A percentile compares a stretch with the other conserved stretches of the same genome.
Conservation (phyloP, 2,888 invertebrate genomes). For the Pyrrhia umbra region DNA sequence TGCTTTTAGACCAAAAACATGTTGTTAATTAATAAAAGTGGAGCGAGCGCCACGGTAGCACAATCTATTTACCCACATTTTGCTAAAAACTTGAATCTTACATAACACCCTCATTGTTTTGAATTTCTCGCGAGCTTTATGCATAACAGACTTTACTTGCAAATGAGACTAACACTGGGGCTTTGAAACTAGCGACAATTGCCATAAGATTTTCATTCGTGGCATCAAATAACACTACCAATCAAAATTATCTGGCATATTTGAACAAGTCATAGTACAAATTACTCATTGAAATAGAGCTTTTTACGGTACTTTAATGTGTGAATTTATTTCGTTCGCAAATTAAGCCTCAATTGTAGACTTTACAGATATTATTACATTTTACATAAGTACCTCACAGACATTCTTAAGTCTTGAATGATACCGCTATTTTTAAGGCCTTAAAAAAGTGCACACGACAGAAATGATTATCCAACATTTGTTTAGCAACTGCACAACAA, state of each 20-base stretch:
- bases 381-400: too few relatives aligned
- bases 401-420: too few relatives aligned
- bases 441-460: constrained; percentile 53
- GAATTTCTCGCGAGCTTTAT: constrained; percentile 35
- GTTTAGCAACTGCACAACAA: constrained; percentile 60
- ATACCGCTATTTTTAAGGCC: not conserved
- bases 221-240: too few relatives aligned
- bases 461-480: constrained; percentile 62
- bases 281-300: too few relatives aligned
- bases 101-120: constrained; percentile 53
- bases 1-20: not conserved
- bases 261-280: too few relatives aligned
- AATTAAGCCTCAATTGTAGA: too few relatives aligned
- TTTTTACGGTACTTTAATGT: too few relatives aligned
- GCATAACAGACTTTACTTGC: constrained; percentile 48
- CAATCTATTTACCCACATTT: constrained; percentile 54
- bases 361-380: too few relatives aligned
- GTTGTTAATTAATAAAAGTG: constrained; percentile 39
- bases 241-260: too few relatives aligned
- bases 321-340: too few relatives aligned
- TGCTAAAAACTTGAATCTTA: constrained; percentile 45
- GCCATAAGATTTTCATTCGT: not conserved
- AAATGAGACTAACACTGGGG: constrained; percentile 47
- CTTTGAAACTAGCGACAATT: constrained; percentile 5
- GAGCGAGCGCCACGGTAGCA: constrained; percentile 52